Base-by-base conservation (phyloP, 2,797 vertebrate species). In the Hydrocynus forskahlii region DNA sequence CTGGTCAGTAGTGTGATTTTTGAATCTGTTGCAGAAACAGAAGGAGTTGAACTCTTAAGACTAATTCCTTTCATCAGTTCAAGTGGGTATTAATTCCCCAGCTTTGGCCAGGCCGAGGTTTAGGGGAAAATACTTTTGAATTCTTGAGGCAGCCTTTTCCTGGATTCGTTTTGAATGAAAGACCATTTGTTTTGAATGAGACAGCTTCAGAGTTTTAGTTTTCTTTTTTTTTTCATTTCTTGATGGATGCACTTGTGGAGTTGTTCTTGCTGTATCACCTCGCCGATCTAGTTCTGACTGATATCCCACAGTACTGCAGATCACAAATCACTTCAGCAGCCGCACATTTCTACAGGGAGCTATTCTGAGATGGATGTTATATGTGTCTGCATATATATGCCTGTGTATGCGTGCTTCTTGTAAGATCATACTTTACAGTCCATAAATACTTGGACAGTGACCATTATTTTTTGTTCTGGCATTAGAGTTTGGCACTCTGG, bases 271-370 rank as follows among this genome's bases (percentile, higher is more conserved):
- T 43, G 38, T 43, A 40, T 38, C 38, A 38, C n/a, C 19, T 7
- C 19, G 63, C 40, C 40, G 21, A 45, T 68, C 66, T 68, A 45
- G 13, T n/a, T 9, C 38, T 45, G 66, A 68, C 40, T 3, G 38
- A 67, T 40, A 21, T 60, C 23, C 13, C n/a, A 12, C 38, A 40
- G 16, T 43, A 43, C 38, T 0, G 38, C 38, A 43, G 16, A 45
- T n/a, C 19, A 68, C 66, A 68, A 67, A 67, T 67, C 64, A 67
- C 16, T 43, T 67, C 19, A 43, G 40, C 40, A n/a, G 64, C 64
- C 19, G 21, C 38, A 4, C 17, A 17, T 9, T 67, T 67, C 29
- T 66, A 38, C 5, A 66, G 5, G 23, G 23, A 66, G 14, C 5
- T 64, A 25, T 35, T 35, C 29, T 43, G 17, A 19, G 35, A 7